A percentile compares a stretch with the other conserved stretches of the same genome.
These are phyloP conservation scores for Drosophila yakuba DNA, from an alignment of 1,140 invertebrate genomes.

Conservation along the genomic window DNA sequence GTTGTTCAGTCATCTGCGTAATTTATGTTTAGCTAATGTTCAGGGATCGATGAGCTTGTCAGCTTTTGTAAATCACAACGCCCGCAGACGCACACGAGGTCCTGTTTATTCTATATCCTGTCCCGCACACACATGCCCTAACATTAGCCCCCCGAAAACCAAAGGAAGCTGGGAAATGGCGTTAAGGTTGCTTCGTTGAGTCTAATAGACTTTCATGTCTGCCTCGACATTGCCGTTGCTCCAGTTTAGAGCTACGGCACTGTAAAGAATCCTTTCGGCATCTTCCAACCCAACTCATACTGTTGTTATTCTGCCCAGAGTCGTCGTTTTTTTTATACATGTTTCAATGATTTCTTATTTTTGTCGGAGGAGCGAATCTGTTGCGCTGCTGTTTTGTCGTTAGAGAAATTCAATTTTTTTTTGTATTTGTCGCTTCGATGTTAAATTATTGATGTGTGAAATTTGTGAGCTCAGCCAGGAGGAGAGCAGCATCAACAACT, in stretches of 20 bases:
- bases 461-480: conserved; percentile 54
- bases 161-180: conserved; percentile 72
- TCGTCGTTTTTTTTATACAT: conserved; percentile 60
- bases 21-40: conserved; percentile 85
- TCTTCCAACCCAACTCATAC: conserved; percentile 31
- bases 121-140: conserved; percentile 34
- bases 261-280: conserved; percentile 68
- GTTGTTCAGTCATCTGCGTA: conserved; percentile 83
- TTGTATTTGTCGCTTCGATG: conserved; percentile 61
- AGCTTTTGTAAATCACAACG: conserved; percentile 81
- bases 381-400: conserved; percentile 72
- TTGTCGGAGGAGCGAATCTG: conserved; percentile 71
- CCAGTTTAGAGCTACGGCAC: conserved; percentile 66
- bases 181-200: conserved; percentile 82
- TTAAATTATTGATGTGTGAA: conserved; percentile 78
- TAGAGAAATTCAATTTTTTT: conserved; percentile 67
- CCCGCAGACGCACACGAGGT: conserved; percentile 31
- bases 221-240: conserved; percentile 63
- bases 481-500: conserved; percentile 14
- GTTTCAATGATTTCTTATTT: conserved; percentile 82
- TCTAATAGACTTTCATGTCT: conserved; percentile 82
- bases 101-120: conserved; percentile 37
- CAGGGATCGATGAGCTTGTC: conserved; percentile 86
- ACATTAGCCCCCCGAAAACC: conserved; percentile 66
- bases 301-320: conserved; percentile 29